These are phyloP conservation scores for Phytoseiulus persimilis DNA, from an alignment of 2,888 invertebrate species.

Conservation along the genomic window DNA sequence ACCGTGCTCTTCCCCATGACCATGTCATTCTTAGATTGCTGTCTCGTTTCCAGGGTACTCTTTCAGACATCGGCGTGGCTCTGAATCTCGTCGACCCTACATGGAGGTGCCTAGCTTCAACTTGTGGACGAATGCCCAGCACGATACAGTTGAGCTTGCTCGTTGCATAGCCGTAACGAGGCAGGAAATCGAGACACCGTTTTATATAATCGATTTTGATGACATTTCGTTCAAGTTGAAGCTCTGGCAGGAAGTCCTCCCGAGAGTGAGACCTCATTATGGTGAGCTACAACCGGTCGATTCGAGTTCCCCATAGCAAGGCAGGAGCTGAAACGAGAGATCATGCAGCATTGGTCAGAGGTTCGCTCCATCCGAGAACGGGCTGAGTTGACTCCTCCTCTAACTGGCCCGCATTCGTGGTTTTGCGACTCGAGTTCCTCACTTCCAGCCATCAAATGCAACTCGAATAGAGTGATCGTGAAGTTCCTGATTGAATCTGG, in stretches of 20 bases:
- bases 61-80: no score
- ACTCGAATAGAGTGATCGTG: not conserved
- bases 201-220: constrained; percentile 11
- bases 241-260: constrained; percentile 9
- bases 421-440: no score
- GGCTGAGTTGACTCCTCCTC: no score
- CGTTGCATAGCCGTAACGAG: not conserved
- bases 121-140: not conserved
- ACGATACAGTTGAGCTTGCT: not conserved
- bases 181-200: not conserved
- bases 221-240: not conserved
- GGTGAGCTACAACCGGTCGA: not conserved
- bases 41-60: no score
- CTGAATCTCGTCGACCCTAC: no score
- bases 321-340: no score
- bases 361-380: no score
- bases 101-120: not conserved
- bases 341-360: no score
- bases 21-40: no score
- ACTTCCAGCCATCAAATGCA: constrained; percentile 10
- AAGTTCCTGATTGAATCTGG: not conserved
- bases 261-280: constrained; percentile 8
- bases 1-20: no score
- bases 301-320: no score
- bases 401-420: no score